Evolutionary conservation across 2,888 invertebrate species (phyloP), one percentile per base, ranked within the genome.

Genomic region (Lordiphosa fenestrarum): DNA sequence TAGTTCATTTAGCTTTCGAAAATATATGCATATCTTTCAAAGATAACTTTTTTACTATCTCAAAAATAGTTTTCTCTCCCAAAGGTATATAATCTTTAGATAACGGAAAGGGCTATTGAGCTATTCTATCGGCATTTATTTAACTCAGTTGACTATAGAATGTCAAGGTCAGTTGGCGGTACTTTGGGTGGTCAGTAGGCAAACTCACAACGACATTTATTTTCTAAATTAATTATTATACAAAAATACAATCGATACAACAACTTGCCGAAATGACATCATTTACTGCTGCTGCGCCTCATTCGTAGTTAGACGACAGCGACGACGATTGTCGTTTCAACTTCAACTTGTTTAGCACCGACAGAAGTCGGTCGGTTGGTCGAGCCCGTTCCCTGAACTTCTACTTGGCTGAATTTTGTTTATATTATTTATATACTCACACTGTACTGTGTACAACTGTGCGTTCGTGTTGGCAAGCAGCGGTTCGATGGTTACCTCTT

Each of bases 381-480:
- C 21, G 47, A 39, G 30, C 38, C 25, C 37, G 30, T 40, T 53
- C 66, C 66, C 57, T 53, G 42, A 80, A 70, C 66, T 74, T 78
- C 66, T 64, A 64, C 58, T 65, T 71, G 68, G 47, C 63, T 57
- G 30, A 30, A 30, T 30, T 30, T 30, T 57, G 53, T 70, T 6
- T 69, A 46, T 80, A 80, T 75, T 83, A 83, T 80, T 70, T 83
- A 75, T 80, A 63, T 71, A 63, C 35, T 42, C 35, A 36, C 15
- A 47, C 65, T 40, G 40, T 9, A 47, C 65, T 40, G 40, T 13
- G 30, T n/a, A 30, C 30, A 30, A 53, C 40, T 73, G 83, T 82
- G 76, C 76, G 81, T 83, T 75, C 72, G 67, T 56, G 84, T 83
- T 83, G 77, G 77, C 84, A 76, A 70, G 68, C 70, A 66, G 58